These are phyloP conservation scores for Calidris pugnax DNA, from an alignment of 2,113 vertebrate species.

Conservation along the genomic window DNA sequence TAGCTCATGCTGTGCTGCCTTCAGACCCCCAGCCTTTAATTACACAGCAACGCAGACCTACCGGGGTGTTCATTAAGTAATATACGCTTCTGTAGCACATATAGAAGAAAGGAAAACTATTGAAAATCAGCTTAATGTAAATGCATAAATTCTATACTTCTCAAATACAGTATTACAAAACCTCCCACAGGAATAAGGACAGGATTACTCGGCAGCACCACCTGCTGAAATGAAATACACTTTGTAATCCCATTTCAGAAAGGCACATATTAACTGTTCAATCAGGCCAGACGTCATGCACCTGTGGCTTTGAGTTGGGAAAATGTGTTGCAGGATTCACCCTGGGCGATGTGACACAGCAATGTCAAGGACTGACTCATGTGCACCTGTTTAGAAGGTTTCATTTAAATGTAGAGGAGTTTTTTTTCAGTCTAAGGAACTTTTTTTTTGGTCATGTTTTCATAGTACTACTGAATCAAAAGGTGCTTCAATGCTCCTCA, in stretches of 20 bases:
- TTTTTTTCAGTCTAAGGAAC: not conserved
- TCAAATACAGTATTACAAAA: not conserved
- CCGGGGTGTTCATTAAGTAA: not conserved
- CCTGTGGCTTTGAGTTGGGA: not conserved
- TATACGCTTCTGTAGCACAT: not conserved
- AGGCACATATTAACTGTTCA: rapidly evolving
- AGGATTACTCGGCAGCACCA: slow-evolving; percentile 27
- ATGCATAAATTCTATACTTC: not conserved
- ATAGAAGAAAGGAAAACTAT: not conserved
- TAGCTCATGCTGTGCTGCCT: not conserved
- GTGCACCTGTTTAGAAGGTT: not conserved
- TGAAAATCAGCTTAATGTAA: not conserved
- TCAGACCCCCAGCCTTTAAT: not conserved
- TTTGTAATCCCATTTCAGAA: not conserved
- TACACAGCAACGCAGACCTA: not conserved
- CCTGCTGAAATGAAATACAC: not conserved
- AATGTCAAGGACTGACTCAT: not conserved
- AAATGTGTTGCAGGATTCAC: not conserved
- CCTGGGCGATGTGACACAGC: not conserved
- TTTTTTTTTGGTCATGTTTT: not conserved
- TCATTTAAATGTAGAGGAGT: not conserved
- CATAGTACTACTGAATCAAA: not conserved
- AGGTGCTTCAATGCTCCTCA: not conserved
- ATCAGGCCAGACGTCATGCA: not conserved
- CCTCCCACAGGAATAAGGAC: not conserved